Evolutionary conservation across 2,888 invertebrate genomes (phyloP).

Genomic region (Venustoraphidia nigricollis): DNA sequence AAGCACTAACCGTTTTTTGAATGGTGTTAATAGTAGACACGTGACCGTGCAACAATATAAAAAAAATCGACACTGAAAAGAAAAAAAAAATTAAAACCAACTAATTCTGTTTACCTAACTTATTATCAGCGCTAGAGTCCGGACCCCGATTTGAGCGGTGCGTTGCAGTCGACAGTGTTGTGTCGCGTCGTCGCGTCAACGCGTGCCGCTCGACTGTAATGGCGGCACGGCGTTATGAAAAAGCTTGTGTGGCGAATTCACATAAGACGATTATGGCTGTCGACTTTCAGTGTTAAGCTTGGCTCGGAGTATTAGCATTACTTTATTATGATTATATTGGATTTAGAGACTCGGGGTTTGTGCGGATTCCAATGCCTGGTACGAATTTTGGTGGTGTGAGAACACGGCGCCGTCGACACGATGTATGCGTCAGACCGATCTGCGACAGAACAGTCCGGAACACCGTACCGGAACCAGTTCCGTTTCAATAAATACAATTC

Average conservation of each 20-base stretch:
- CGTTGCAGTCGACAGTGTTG: not conserved
- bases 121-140: not conserved
- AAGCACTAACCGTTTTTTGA: no score
- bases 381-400: not conserved
- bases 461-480: no score
- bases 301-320: slow-evolving; percentile 31
- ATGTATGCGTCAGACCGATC: no score
- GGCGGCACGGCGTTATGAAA: slow-evolving; percentile 23
- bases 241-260: slow-evolving; percentile 22
- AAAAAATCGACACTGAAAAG: no score
- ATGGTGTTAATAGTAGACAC: no score
- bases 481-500: no score
- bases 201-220: not conserved
- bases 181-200: not conserved
- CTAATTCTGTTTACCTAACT: slow-evolving; percentile 5
- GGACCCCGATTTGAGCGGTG: not conserved
- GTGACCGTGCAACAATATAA: no score
- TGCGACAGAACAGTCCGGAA: no score
- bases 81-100: no score
- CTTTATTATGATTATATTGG: slow-evolving; percentile 31
- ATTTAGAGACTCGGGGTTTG: slow-evolving; percentile 16
- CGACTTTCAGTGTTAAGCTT: slow-evolving; percentile 6
- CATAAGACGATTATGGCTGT: slow-evolving; percentile 27
- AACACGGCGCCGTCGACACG: not conserved
- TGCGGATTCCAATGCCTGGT: not conserved